phyloP scores from a whole-genome alignment of 2,113 vertebrate genomes.

The Perca fluviatilis region DNA sequence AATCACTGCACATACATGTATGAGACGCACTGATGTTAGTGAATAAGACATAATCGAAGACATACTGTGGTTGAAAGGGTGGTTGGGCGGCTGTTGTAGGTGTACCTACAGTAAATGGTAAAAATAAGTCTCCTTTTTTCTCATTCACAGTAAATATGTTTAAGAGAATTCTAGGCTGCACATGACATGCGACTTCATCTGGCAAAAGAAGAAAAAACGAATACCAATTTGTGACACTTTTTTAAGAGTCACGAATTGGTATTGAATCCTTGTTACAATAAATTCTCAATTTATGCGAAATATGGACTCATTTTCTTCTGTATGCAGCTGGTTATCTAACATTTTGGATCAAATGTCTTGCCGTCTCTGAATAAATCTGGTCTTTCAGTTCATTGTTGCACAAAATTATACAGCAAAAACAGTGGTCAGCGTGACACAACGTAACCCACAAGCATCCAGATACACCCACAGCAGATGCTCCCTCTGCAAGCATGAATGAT shows the following conservation, averaged over 20 bases:
- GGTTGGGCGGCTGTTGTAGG: slow-evolving; percentile 79
- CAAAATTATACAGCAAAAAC: not conserved
- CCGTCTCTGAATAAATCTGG: not conserved
- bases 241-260: not conserved
- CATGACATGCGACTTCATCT: slow-evolving; percentile 3
- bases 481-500: slow-evolving; percentile 70
- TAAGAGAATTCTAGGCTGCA: slow-evolving; percentile 10
- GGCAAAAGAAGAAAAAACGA: not conserved
- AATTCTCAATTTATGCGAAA: not conserved
- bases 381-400: not conserved
- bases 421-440: not conserved
- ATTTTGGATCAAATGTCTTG: not conserved
- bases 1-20: slow-evolving; percentile 42
- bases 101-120: slow-evolving; percentile 76
- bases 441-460: slow-evolving; percentile 41
- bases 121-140: slow-evolving; percentile 65
- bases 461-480: slow-evolving; percentile 77
- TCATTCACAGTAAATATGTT: slow-evolving; percentile 46
- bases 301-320: not conserved
- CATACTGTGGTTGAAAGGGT: slow-evolving; percentile 80
- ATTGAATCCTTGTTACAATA: not conserved
- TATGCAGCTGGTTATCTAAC: not conserved
- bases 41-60: slow-evolving; percentile 75
- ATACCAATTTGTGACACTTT: not conserved
- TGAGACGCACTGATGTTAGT: slow-evolving; percentile 60